These are phyloP conservation scores for Oreochromis mossambicus DNA, from an alignment of 2,797 vertebrate species.

Conservation along the genomic window DNA sequence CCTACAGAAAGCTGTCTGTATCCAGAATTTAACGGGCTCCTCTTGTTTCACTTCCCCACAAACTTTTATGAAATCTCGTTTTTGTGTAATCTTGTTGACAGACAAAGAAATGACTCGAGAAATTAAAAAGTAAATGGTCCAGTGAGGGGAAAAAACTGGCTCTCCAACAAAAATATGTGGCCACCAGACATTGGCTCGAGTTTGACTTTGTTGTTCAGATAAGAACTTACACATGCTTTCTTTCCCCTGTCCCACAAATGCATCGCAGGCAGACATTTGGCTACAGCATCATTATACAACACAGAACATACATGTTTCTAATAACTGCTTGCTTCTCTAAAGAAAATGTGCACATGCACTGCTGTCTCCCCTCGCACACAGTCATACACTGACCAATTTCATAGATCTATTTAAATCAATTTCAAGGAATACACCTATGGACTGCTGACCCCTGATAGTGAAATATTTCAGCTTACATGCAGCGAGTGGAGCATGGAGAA, in stretches of 20 bases:
- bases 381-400: neutral
- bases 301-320: neutral
- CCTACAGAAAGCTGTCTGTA: neutral
- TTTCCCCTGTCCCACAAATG: neutral
- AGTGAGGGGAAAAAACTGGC: neutral
- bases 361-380: neutral
- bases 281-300: neutral
- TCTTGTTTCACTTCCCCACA: neutral
- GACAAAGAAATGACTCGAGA: neutral
- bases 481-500: neutral
- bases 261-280: neutral
- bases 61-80: neutral
- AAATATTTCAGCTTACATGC: neutral
- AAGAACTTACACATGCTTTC: neutral
- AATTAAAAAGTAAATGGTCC: neutral
- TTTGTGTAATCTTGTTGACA: neutral
- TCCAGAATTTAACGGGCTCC: neutral
- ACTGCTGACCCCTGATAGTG: neutral
- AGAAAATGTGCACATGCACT: neutral
- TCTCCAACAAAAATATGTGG: neutral
- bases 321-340: neutral
- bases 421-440: neutral
- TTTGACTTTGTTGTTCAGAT: neutral
- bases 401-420: neutral
- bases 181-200: neutral